phyloP scores from a whole-genome alignment of 1,140 invertebrate genomes.

The Plodia interpunctella region DNA sequence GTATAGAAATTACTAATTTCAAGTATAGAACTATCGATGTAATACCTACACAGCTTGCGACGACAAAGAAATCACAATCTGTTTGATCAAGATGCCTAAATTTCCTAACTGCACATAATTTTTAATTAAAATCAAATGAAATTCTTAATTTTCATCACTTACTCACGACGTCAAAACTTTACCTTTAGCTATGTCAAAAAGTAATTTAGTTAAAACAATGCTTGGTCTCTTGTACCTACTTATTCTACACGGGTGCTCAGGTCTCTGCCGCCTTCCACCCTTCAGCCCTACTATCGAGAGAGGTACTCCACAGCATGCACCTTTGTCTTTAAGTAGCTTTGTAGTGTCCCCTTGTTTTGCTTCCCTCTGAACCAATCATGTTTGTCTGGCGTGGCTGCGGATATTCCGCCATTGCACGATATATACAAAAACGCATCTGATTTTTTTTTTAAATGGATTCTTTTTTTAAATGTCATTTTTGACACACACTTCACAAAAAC shows the following conservation, averaged over 20 bases:
- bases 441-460: no score
- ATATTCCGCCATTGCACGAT: not conserved
- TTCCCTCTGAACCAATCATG: not conserved
- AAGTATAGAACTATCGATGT: no score
- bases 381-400: not conserved
- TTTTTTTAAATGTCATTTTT: no score
- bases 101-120: no score
- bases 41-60: no score
- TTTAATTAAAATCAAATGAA: no score
- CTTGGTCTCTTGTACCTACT: not conserved
- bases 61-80: no score
- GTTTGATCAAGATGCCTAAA: no score
- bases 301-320: not conserved
- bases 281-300: slow-evolving; percentile 3
- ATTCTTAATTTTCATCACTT: no score
- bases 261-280: not conserved
- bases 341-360: not conserved
- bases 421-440: no score
- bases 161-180: not conserved
- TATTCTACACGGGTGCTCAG: not conserved
- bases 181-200: not conserved
- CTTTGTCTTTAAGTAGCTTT: slow-evolving; percentile 1
- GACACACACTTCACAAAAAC: no score
- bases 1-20: no score
- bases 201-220: not conserved